Conservation (phyloP, 2,797 vertebrate species). For the Cottoperca gobio region DNA sequence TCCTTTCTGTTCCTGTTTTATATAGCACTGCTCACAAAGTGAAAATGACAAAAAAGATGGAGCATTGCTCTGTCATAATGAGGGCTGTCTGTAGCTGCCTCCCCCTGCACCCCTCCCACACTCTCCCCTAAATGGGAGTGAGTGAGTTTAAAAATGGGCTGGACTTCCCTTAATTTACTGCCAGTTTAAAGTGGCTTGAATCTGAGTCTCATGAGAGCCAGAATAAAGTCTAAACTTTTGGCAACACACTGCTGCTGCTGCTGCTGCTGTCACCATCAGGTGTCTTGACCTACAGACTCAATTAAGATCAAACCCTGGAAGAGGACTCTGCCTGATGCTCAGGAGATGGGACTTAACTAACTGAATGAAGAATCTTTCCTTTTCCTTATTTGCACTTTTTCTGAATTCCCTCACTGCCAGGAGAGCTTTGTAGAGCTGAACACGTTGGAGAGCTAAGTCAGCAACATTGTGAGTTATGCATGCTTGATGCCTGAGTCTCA, state of each 20-base stretch:
- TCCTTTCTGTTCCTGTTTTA: neutral
- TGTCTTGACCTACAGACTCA: conserved; percentile 33
- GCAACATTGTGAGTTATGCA: conserved; percentile 73
- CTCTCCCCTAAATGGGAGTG: conserved; percentile 66
- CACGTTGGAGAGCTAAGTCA: conserved; percentile 50
- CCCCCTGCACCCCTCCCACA: conserved; percentile 57
- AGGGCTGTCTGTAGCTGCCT: conserved; percentile 23
- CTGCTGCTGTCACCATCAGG: conserved; percentile 17
- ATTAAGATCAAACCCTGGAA: neutral
- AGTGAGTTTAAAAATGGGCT: conserved; percentile 62
- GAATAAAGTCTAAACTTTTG: conserved; percentile 29
- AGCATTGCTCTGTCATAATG: conserved; percentile 19
- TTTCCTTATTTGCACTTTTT: conserved; percentile 34
- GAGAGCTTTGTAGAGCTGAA: conserved; percentile 26
- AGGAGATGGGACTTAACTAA: conserved; percentile 47
- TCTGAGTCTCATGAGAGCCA: conserved; percentile 52
- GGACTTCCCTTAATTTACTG: conserved; percentile 53
- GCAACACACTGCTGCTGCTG: conserved; percentile 14
- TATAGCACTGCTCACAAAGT: neutral
- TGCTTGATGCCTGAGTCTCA: conserved; percentile 31
- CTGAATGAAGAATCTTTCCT: conserved; percentile 53
- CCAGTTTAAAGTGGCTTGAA: conserved; percentile 56
- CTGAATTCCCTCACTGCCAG: conserved; percentile 2
- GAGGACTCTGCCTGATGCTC: conserved; percentile 17
- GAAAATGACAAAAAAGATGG: conserved; percentile 7